These are phyloP conservation scores for Piezodorus guildinii DNA, from an alignment of 1,140 invertebrate genomes.

Conservation along the genomic window DNA sequence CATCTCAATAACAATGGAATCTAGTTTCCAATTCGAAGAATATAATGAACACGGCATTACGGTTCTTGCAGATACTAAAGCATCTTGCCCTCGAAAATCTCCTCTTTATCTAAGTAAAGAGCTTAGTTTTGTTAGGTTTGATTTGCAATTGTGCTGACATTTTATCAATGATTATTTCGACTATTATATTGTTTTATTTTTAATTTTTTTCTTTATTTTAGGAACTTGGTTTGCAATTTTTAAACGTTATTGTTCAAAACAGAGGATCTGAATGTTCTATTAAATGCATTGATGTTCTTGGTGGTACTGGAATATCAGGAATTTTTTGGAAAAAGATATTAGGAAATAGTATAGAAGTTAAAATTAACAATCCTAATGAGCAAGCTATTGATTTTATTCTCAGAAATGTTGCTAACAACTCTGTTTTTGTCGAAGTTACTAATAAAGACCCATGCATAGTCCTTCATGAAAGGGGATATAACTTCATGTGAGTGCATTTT, in stretches of 20 bases:
- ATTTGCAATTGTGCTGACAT: too few species aligned
- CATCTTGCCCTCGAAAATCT: too few species aligned
- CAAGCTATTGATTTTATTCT: not conserved
- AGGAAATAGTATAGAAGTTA: slow-evolving; percentile 20
- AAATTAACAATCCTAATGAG: slow-evolving; percentile 13
- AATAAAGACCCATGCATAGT: slow-evolving; percentile 19
- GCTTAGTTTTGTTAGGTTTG: too few species aligned
- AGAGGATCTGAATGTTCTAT: slow-evolving; percentile 20
- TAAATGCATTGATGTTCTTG: slow-evolving; percentile 18
- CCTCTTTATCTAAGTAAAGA: too few species aligned
- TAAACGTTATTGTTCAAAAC: slow-evolving; percentile 15
- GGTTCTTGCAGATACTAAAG: too few species aligned
- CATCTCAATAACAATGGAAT: too few species aligned
- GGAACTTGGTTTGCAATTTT: slow-evolving; percentile 6
- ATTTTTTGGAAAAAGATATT: slow-evolving; percentile 20
- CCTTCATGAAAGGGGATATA: slow-evolving; percentile 22
- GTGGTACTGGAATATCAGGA: slow-evolving; percentile 6
- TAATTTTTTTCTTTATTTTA: not conserved
- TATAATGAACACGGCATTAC: too few species aligned
- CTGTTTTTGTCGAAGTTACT: not conserved
- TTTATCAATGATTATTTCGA: too few species aligned
- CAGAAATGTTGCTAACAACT: slow-evolving; percentile 11
- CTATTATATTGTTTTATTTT: too few species aligned
- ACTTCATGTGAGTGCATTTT: slow-evolving; percentile 20
- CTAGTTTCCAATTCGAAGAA: too few species aligned